Percentiles rank a stretch among this genome's conserved stretches.
Evolutionary conservation across 30 jellyfish, hydroid and myxozoan genomes (phyloP).

Genomic region (Hydractinia echinata): DNA sequence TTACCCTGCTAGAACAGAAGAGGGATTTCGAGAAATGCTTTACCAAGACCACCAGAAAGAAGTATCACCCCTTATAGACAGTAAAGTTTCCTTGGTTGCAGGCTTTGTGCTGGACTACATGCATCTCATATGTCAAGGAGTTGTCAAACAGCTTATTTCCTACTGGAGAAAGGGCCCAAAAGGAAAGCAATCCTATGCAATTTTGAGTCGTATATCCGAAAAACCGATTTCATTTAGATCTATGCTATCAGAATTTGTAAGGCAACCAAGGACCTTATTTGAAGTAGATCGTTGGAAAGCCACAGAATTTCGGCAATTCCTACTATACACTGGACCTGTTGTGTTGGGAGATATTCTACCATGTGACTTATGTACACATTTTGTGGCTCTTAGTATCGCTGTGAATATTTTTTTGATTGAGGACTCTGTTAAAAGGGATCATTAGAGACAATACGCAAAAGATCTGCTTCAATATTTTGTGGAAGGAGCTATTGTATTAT

Average conservation of each 20-base stretch:
- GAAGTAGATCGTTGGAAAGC: slow-evolving; percentile 66
- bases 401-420: slow-evolving; percentile 28
- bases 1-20: too few species aligned
- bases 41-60: too few species aligned
- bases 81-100: slow-evolving; percentile 2
- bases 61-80: too few species aligned
- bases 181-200: too few species aligned
- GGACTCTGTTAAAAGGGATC: too few species aligned
- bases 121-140: slow-evolving; percentile 21
- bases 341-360: slow-evolving; percentile 30
- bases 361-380: slow-evolving; percentile 20
- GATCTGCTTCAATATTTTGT: slow-evolving; percentile 40
- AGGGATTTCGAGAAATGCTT: too few species aligned
- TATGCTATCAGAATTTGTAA: slow-evolving; percentile 44
- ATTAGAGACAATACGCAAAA: slow-evolving; percentile 31
- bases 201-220: too few species aligned
- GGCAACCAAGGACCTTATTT: slow-evolving; percentile 47
- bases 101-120: background rate
- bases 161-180: too few species aligned
- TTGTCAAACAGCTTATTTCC: slow-evolving; percentile 28
- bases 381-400: slow-evolving; percentile 37
- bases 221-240: too few species aligned
- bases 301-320: slow-evolving; percentile 53
- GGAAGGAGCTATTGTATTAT: too few species aligned
- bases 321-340: slow-evolving; percentile 48